Percentiles rank a stretch among this genome's conserved stretches.
Evolutionary conservation across 1,140 invertebrate genomes (phyloP).

Genomic region (Drosophila parabipectinata): DNA sequence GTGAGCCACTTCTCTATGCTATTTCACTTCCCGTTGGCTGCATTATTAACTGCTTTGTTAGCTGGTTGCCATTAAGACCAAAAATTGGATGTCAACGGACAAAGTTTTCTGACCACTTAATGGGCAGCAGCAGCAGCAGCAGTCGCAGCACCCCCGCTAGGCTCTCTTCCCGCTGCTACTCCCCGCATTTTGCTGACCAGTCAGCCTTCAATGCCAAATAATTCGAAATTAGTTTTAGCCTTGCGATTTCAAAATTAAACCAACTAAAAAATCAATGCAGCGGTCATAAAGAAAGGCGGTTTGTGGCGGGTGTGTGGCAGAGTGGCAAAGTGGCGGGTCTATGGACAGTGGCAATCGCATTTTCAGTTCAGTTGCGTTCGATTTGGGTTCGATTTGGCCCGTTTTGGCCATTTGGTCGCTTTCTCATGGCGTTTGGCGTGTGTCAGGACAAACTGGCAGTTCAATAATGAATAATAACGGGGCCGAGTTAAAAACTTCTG

Average conservation of each 20-base stretch:
- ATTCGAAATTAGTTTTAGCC: slow-evolving; percentile 80
- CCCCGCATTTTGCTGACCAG: not conserved
- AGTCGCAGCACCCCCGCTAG: not conserved
- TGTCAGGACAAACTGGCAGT: slow-evolving; percentile 78
- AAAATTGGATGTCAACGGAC: slow-evolving; percentile 59
- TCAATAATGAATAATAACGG: slow-evolving; percentile 81
- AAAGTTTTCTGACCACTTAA: slow-evolving; percentile 68
- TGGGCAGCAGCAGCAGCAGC: slow-evolving; percentile 24
- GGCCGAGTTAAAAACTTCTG: slow-evolving; percentile 72
- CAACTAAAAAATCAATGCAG: slow-evolving; percentile 59
- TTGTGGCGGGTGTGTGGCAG: not conserved
- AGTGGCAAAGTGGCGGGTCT: not conserved
- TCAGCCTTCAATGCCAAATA: slow-evolving; percentile 66
- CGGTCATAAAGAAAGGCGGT: slow-evolving; percentile 2
- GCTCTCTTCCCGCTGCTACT: not conserved
- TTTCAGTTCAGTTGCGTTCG: slow-evolving; percentile 45
- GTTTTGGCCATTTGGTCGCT: slow-evolving; percentile 34
- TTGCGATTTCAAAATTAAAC: slow-evolving; percentile 73
- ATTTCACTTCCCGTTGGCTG: slow-evolving; percentile 30
- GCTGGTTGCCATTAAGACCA: slow-evolving; percentile 35
- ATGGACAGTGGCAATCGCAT: slow-evolving; percentile 44
- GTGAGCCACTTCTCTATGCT: slow-evolving; percentile 29
- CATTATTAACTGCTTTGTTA: slow-evolving; percentile 53
- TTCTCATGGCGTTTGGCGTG: slow-evolving; percentile 68
- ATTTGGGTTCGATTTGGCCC: slow-evolving; percentile 19